Conservation (phyloP, 2,888 invertebrate species). For the Eristalinus aeneus region DNA sequence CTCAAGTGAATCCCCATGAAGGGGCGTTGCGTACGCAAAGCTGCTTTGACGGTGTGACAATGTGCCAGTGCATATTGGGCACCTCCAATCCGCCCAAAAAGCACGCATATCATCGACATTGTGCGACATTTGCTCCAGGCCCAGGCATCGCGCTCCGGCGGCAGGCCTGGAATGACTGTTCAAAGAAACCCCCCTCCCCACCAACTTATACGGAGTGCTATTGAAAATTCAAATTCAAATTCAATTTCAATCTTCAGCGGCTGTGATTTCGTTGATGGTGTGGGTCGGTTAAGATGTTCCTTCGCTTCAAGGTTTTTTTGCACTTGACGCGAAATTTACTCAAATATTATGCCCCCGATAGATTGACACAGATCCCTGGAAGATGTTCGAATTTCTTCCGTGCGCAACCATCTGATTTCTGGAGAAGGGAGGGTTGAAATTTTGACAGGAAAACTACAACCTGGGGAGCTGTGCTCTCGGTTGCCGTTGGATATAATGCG, state of each 20-base stretch:
- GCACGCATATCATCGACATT: slow-evolving; percentile 59
- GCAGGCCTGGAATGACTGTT: background rate
- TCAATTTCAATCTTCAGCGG: slow-evolving; percentile 39
- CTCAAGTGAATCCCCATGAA: slow-evolving; percentile 38
- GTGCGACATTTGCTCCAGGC: slow-evolving; percentile 49
- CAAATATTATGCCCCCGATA: slow-evolving; percentile 47
- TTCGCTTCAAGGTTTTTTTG: slow-evolving; percentile 29
- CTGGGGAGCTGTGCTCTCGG: background rate
- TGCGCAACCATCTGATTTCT: background rate
- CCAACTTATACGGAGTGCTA: slow-evolving; percentile 7
- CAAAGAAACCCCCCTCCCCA: background rate
- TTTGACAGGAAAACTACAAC: background rate
- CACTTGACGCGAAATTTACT: slow-evolving; percentile 21
- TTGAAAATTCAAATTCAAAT: slow-evolving; percentile 61
- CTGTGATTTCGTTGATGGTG: slow-evolving; percentile 25
- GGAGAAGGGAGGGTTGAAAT: background rate
- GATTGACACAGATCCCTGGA: slow-evolving; percentile 35
- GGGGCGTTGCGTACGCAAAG: background rate
- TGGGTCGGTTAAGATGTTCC: slow-evolving; percentile 4
- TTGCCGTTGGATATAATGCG: background rate
- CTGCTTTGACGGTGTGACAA: no score
- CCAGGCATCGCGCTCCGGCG: background rate
- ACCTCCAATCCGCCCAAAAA: slow-evolving; percentile 7
- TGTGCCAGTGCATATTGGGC: background rate
- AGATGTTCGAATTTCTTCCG: slow-evolving; percentile 5